These are phyloP conservation scores for Augochlora pura DNA, from an alignment of 1,140 invertebrate species.

Conservation along the genomic window DNA sequence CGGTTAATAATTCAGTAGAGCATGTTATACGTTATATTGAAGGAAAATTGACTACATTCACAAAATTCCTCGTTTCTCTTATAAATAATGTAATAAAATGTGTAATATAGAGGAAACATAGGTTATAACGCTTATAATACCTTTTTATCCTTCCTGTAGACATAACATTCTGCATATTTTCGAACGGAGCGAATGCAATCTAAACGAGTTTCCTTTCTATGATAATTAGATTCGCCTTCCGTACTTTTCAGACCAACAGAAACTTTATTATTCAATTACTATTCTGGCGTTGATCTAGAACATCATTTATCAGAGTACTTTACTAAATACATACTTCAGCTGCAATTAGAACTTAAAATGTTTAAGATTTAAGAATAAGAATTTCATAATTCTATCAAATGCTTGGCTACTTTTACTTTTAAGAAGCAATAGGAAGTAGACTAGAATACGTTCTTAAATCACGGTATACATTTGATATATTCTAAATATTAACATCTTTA, in stretches of 20 bases:
- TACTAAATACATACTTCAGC: too few relatives aligned
- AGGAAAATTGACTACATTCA: not conserved
- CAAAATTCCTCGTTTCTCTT: not conserved
- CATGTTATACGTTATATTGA: too few relatives aligned
- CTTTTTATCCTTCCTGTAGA: too few relatives aligned
- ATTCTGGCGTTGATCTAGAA: not conserved
- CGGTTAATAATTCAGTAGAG: too few relatives aligned
- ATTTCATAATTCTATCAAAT: too few relatives aligned
- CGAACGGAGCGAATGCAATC: not conserved
- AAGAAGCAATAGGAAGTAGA: too few relatives aligned
- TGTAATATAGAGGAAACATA: not conserved
- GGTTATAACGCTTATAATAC: not conserved
- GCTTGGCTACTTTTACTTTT: too few relatives aligned
- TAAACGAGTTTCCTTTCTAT: not conserved
- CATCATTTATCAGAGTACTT: not conserved
- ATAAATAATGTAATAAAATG: constrained; percentile 16
- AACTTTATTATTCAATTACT: not conserved
- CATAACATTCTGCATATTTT: not conserved
- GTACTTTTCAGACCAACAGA: not conserved
- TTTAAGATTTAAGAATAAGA: too few relatives aligned
- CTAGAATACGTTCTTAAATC: too few relatives aligned
- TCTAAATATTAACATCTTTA: too few relatives aligned
- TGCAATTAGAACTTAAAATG: too few relatives aligned
- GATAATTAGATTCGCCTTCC: not conserved
- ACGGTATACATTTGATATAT: too few relatives aligned